Conservation (phyloP, 2,797 vertebrate genomes). For the Sylvia borin region DNA sequence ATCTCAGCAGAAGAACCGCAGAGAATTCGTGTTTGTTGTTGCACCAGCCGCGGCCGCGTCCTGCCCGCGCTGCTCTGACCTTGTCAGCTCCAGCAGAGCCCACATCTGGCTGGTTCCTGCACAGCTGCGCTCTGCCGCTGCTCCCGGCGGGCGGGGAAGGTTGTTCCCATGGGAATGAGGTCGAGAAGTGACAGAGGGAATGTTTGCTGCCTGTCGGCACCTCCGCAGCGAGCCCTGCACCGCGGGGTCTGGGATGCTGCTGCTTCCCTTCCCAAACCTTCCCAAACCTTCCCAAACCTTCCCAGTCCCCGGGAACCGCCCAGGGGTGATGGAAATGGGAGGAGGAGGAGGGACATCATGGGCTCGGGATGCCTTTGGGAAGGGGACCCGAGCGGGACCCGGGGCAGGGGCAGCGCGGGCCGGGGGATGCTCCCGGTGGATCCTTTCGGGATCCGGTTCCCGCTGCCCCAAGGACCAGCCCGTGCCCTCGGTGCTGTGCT, state of each 20-base stretch:
- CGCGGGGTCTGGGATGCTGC: too few species aligned
- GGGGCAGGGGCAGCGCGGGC: not conserved
- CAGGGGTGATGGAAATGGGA: too few species aligned
- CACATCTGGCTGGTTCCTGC: not conserved
- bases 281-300: too few species aligned
- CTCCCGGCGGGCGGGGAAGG: not conserved
- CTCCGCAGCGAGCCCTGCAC: too few species aligned
- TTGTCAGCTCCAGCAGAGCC: not conserved
- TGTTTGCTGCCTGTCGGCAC: too few species aligned
- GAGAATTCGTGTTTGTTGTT: too few species aligned
- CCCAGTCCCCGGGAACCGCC: too few species aligned
- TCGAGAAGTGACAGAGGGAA: too few species aligned
- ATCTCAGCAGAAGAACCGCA: too few species aligned
- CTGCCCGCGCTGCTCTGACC: not conserved
- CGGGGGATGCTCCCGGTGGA: not conserved
- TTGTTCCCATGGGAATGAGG: not conserved
- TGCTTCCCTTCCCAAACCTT: too few species aligned
- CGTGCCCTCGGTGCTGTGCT: accelerated
- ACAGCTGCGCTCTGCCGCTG: not conserved
- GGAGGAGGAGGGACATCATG: too few species aligned
- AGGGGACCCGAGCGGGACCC: not conserved
- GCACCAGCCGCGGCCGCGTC: not conserved
- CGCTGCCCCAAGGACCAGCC: accelerated
- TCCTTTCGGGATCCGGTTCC: not conserved
- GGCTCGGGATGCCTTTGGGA: too few species aligned